These are phyloP conservation scores for Hexactinellida sp. DNA, from an alignment of 37 sponge, comb jelly and placozoan genomes.

Conservation along the genomic window DNA sequence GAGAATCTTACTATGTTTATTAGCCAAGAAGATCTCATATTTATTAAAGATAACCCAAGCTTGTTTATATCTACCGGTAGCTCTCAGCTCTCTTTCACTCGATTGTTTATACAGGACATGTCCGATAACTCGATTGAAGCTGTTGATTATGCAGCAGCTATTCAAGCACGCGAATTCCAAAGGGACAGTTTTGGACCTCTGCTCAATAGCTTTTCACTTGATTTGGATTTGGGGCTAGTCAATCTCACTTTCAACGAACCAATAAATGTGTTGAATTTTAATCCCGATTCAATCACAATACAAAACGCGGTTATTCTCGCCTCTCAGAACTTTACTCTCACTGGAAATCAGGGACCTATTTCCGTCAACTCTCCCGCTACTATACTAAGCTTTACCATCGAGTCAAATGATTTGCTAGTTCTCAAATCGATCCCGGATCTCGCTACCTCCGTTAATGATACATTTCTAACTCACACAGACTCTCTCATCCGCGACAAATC, in stretches of 20 bases:
- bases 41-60: slow-evolving; percentile 37
- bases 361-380: background rate
- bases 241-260: slow-evolving; percentile 65
- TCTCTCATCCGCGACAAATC: slow-evolving; percentile 35
- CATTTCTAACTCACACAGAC: slow-evolving; percentile 30
- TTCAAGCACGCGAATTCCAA: slow-evolving; percentile 18
- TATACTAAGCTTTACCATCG: slow-evolving; percentile 30
- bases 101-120: slow-evolving; percentile 52
- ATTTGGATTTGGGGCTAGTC: slow-evolving; percentile 38
- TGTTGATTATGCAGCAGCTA: slow-evolving; percentile 20
- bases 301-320: slow-evolving; percentile 23
- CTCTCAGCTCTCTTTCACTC: slow-evolving; percentile 37
- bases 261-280: slow-evolving; percentile 29
- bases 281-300: slow-evolving; percentile 43
- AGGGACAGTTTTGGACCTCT: slow-evolving; percentile 37
- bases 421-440: slow-evolving; percentile 52
- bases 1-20: slow-evolving; percentile 37
- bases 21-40: slow-evolving; percentile 35
- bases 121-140: slow-evolving; percentile 39
- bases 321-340: slow-evolving; percentile 34
- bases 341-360: slow-evolving; percentile 29
- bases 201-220: slow-evolving; percentile 28
- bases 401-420: slow-evolving; percentile 12
- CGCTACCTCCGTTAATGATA: slow-evolving; percentile 38
- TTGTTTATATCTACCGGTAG: slow-evolving; percentile 34